These are phyloP conservation scores for Drosophila yooni DNA, from an alignment of 2,888 invertebrate species.

Conservation along the genomic window DNA sequence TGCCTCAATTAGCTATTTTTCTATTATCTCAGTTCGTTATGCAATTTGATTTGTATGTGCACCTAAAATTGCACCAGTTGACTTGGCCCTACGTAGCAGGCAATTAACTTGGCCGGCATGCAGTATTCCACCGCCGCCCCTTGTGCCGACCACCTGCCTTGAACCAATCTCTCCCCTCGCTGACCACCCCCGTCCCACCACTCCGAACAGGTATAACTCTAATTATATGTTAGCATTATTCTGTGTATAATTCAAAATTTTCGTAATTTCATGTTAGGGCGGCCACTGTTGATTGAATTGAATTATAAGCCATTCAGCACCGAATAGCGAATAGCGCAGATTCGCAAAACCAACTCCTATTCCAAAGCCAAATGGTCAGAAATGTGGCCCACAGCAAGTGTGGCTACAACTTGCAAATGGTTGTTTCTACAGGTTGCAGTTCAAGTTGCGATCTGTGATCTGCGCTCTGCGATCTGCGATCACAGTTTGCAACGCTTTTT, in stretches of 20 bases:
- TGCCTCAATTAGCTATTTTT: not conserved
- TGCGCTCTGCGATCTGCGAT: conserved; percentile 9
- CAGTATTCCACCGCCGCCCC: conserved; percentile 12
- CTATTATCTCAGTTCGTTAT: conserved; percentile 26
- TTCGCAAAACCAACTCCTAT: conserved; percentile 26
- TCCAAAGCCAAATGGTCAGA: conserved; percentile 23
- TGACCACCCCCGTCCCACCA: not conserved
- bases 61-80: conserved; percentile 37
- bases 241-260: conserved; percentile 58
- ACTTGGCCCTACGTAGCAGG: conserved; percentile 45
- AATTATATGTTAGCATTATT: conserved; percentile 63
- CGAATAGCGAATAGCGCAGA: not conserved
- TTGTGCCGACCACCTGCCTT: conserved; percentile 40
- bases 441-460: conserved; percentile 27
- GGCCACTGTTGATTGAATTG: conserved; percentile 75
- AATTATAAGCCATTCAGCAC: conserved; percentile 53
- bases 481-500: conserved; percentile 55
- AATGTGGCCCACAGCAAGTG: conserved; percentile 11
- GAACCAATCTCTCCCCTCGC: conserved; percentile 9
- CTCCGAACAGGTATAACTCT: conserved; percentile 45
- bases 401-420: conserved; percentile 22
- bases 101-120: conserved; percentile 51
- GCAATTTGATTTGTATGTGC: conserved; percentile 56
- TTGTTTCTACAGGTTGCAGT: conserved; percentile 45
- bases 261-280: conserved; percentile 74